Base-by-base conservation (phyloP, 2,797 vertebrate genomes). In the Peromyscus attwateri region DNA sequence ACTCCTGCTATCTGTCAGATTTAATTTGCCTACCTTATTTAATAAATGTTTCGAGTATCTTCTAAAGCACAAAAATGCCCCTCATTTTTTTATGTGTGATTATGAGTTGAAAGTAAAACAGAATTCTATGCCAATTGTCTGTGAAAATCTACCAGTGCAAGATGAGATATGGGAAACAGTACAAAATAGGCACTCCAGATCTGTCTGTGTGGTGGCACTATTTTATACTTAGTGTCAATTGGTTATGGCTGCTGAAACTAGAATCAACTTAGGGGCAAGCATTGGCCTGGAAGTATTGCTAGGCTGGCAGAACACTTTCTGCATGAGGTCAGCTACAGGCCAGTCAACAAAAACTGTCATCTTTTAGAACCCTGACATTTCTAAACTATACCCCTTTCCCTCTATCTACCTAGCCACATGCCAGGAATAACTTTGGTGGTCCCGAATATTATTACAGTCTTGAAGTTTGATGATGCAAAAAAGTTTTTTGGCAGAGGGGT, bases 11-110 rank as follows among this genome's bases (percentile, higher is more conserved):
- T 85, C 25, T 91, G 75, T 85, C 55, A 90, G 77, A 95, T 89
- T 29, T 60, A 92, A 70, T 82, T 94, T 73, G 84, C 29, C 27
- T 90, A 76, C 11, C 37, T 92, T n/a, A 95, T 81, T 75, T 75
- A 88, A 52, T 5, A 95, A 88, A 91, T 83, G 4, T 68, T 68
- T 76, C 23, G 66, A 66, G 40, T 49, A 76, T 31, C 76, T 95
- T 80, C 29, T 71, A 62, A 90, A 84, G 17, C n/a, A 4, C 8
- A 52, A 89, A 95, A 94, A 55, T 0, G 70, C 4, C 80, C 40
- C 43, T 87, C 49, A 71, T 25, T 84, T 95, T 60, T 60, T 57
- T 79, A 64, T 68, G 17, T 90, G 52, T 29, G 10, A 0, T 75
- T 64, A 89, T 34, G 75, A 62, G 27, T 37, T 40, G 52, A 95